Base-by-base conservation (phyloP, 1,140 invertebrate species). In the Drosophila guanche region DNA sequence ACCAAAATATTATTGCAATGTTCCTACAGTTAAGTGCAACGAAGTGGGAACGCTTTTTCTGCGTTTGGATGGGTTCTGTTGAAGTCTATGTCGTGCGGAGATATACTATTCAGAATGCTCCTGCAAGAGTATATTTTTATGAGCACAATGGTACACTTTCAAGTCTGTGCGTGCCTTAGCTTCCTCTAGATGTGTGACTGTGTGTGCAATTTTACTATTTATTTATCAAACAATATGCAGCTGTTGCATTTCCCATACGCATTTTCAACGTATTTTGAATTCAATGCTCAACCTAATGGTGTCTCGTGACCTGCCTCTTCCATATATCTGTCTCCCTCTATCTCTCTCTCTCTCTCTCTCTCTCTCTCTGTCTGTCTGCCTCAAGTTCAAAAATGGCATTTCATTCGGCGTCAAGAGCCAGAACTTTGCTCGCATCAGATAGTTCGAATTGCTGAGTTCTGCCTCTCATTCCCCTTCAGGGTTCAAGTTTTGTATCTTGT, bases 221-320 rank as follows among this genome's bases (percentile, higher is more conserved):
- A 80, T 81, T 80, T 76, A 80, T 80, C 76, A 79, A 79, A 79
- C 77, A 79, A 74, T 62, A 68, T 81, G 77, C 67, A 80, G 61
- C 72, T 81, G 78, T 68, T 80, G 71, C 78, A 80, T 79, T 80
- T 79, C 72, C 77, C 76, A 79, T 72, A 79, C 67, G 72, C 66
- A 66, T 78, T 78, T 65, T 42, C 53, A 54, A 75, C 57, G 57
- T 79, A 66, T 83, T 69, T 62, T 63, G 45, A 62, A 58, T 75
- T 65, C 70, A 61, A 74, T 78, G 63, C 56, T 60, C 59, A 79
- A 71, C 74, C 65, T 60, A 83, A 78, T 61, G 59, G 10, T 58
- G 37, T 56, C 58, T 53, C 52, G 40, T 14, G 22, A 16, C 8
- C 25, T 33, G 4, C 8, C 41, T 22, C 40, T 27, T 10, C 58